Evolutionary conservation across 2,888 invertebrate genomes (phyloP).

Genomic region (Mechanitis mazaeus): DNA sequence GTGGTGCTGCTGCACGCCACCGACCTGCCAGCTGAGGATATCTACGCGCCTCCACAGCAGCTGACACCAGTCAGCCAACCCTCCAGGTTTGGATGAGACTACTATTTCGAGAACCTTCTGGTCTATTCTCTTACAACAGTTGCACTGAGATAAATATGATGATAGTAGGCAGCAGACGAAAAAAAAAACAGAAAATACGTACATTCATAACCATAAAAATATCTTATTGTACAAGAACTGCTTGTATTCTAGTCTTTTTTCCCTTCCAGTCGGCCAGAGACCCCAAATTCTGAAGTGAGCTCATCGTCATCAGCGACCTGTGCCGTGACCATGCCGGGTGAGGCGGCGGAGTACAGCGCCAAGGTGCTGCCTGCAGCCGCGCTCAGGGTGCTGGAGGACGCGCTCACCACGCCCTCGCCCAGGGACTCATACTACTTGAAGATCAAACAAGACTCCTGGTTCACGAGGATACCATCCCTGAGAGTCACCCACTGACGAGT

Average conservation of each 20-base stretch:
- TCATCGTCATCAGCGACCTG: conserved; percentile 57
- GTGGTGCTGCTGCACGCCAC: conserved; percentile 86
- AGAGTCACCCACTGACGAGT: conserved; percentile 51
- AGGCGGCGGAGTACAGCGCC: conserved; percentile 80
- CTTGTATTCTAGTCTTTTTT: too few species aligned
- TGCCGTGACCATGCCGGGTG: conserved; percentile 73
- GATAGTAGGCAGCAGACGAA: too few species aligned
- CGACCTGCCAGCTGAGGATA: conserved; percentile 78
- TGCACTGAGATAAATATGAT: too few species aligned
- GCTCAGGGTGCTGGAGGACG: conserved; percentile 78
- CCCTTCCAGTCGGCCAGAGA: conserved; percentile 61
- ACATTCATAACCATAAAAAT: too few species aligned
- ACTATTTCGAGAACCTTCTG: background rate
- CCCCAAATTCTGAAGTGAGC: conserved; percentile 66
- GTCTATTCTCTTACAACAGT: too few species aligned
- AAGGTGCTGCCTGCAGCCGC: conserved; percentile 79
- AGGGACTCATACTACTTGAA: conserved; percentile 73
- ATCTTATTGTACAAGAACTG: too few species aligned
- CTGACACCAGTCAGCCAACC: conserved; percentile 62
- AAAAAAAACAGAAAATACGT: too few species aligned
- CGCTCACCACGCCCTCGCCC: conserved; percentile 75
- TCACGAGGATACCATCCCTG: conserved; percentile 70
- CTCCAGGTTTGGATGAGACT: conserved; percentile 46
- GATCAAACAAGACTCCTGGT: conserved; percentile 72
- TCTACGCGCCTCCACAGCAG: conserved; percentile 79